phyloP scores from a whole-genome alignment of 2,113 vertebrate genomes.

The Dasypus novemcinctus region DNA sequence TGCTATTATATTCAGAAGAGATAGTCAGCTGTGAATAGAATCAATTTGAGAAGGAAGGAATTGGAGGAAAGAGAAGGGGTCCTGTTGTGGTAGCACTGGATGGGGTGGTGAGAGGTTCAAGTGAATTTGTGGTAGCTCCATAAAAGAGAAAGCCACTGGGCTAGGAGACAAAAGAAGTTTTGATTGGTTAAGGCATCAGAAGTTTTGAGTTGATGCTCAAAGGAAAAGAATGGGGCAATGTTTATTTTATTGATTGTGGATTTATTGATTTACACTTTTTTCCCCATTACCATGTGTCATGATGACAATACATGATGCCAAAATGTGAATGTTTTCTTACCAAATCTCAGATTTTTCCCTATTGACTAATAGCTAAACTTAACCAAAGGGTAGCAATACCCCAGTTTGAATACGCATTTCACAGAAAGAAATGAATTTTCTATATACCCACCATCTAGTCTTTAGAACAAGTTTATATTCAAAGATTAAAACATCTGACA shows the following conservation, averaged over 20 bases:
- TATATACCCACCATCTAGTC: not conserved
- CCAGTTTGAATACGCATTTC: not conserved
- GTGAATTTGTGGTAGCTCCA: not conserved
- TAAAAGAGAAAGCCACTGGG: accelerated
- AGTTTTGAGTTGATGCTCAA: not conserved
- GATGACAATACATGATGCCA: not conserved
- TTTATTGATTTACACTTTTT: not conserved
- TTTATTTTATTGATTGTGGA: not conserved
- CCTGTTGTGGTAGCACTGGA: not conserved
- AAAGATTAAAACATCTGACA: not conserved
- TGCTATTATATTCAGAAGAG: conserved; percentile 36
- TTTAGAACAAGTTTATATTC: not conserved
- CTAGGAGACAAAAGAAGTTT: not conserved
- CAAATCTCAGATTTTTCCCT: not conserved
- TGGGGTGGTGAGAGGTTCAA: not conserved
- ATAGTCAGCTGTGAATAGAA: not conserved
- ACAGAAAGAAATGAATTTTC: not conserved
- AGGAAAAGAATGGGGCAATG: not conserved
- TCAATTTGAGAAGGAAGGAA: not conserved
- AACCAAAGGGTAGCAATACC: not conserved
- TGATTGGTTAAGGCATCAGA: not conserved
- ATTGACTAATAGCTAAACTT: not conserved
- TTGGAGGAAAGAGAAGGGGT: not conserved
- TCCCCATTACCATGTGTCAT: not conserved
- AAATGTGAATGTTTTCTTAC: not conserved